Base-by-base conservation (phyloP, 2,113 vertebrate genomes). In the Anser brachyrhynchus region DNA sequence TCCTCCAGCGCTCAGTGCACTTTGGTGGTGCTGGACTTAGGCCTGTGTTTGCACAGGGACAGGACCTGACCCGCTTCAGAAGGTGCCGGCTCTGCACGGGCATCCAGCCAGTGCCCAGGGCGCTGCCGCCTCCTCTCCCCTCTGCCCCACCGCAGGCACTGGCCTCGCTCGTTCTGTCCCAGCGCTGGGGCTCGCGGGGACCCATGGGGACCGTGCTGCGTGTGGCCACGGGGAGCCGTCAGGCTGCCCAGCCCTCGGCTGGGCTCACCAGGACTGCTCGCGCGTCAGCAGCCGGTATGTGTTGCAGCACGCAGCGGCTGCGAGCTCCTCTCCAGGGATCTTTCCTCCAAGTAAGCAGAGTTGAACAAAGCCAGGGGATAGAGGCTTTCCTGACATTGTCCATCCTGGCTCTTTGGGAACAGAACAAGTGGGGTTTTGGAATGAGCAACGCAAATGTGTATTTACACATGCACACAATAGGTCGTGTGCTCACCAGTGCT, bases 371-470 rank as follows among this genome's bases (percentile, higher is more conserved):
- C 69, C 7, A 13, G 55, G 35, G 33, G 65, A 41, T 5, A 6
- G 87, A 66, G 71, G 59, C 64, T 77, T 95, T 96, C 92, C 96
- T 88, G 94, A 66, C 92, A 93, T 92, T 95, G 95, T 91, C 79
- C 39, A 74, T 12, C 22, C 55, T 22, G 54, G 84, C 31, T 94
- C 49, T 58, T 85, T 19, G 64, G 85, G 85, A 76, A 79, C 6
- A 3, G 74, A 91, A 89, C 54, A 44, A 84, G 74, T 22, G 1
- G 43, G 54, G 57, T 5, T 90, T 92, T 78, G 95, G 91, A 93
- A 95, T 44, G 72, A 64, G 91, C 76, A 70, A 72, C 71, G 51
- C 35, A 21, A 77, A 64, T 15, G 74, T 6, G 28, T 79, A 37
- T 87, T 89, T 84, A 93, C 82, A 67, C 2, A 18, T 25, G 64